A percentile compares a stretch with the other conserved stretches of the same genome.
These are phyloP conservation scores for Strigamia transsilvanica DNA, from an alignment of 2,888 invertebrate species.

Conservation along the genomic window DNA sequence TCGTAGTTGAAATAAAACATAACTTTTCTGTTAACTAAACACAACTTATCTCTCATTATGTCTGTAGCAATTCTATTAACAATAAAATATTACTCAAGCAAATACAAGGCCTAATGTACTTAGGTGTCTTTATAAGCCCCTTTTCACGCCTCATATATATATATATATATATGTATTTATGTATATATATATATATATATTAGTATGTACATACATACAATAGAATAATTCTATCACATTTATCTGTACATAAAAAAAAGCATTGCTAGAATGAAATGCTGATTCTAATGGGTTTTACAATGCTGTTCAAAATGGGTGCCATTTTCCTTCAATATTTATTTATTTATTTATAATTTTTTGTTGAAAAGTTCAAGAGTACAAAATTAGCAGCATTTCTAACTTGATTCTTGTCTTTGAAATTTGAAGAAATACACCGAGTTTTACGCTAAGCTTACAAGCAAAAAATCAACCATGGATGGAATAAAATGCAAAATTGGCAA, in stretches of 20 bases:
- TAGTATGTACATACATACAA: conserved; percentile 44
- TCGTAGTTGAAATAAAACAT: background rate
- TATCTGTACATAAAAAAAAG: conserved; percentile 46
- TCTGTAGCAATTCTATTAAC: conserved; percentile 5
- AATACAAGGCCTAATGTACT: conserved; percentile 37
- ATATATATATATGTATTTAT: background rate
- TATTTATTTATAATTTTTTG: background rate
- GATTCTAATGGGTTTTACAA: conserved; percentile 39
- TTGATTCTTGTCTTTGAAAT: conserved; percentile 18
- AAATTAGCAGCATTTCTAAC: conserved; percentile 49
- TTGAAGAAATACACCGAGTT: conserved; percentile 6
- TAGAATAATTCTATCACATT: conserved; percentile 45
- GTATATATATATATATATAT: background rate
- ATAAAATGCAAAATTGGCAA: conserved; percentile 47
- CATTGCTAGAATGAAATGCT: conserved; percentile 49
- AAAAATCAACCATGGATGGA: conserved; percentile 43
- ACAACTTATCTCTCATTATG: background rate
- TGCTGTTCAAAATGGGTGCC: conserved; percentile 41
- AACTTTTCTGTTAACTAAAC: background rate
- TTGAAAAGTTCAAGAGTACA: conserved; percentile 19
- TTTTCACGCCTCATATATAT: background rate
- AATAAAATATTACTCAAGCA: conserved; percentile 35
- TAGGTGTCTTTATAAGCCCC: background rate
- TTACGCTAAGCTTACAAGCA: conserved; percentile 26
- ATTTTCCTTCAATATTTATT: conserved; percentile 12